Conservation (phyloP, 2,797 vertebrate genomes). For the Pangasius krempfi region DNA sequence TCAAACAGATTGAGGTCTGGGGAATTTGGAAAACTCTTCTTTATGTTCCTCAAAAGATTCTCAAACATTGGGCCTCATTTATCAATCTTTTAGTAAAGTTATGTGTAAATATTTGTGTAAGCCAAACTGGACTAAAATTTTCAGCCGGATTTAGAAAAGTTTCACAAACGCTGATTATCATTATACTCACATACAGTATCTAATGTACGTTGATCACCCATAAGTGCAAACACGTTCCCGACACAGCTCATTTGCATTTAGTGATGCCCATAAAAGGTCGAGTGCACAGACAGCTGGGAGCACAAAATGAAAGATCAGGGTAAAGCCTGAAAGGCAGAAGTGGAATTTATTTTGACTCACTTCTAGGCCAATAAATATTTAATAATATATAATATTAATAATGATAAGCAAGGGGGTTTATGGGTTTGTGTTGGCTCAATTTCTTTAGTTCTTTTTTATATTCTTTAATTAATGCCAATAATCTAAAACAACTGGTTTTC, state of each 20-base stretch:
- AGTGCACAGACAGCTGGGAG: background rate
- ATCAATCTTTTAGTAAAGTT: background rate
- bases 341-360: background rate
- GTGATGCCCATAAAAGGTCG: background rate
- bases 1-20: background rate
- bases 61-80: background rate
- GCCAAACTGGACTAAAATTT: background rate
- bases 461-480: background rate
- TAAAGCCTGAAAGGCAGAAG: background rate
- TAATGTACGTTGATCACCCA: background rate
- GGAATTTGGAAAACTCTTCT: background rate
- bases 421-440: background rate
- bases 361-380: background rate
- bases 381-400: background rate
- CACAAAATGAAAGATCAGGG: background rate
- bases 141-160: background rate
- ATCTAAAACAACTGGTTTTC: background rate
- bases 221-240: background rate
- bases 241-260: background rate
- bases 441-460: background rate
- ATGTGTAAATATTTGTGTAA: background rate
- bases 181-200: background rate
- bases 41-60: background rate
- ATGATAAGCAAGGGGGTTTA: background rate
- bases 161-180: background rate